Evolutionary conservation across 2,113 vertebrate species (phyloP).

Genomic region (Ondatra zibethicus): DNA sequence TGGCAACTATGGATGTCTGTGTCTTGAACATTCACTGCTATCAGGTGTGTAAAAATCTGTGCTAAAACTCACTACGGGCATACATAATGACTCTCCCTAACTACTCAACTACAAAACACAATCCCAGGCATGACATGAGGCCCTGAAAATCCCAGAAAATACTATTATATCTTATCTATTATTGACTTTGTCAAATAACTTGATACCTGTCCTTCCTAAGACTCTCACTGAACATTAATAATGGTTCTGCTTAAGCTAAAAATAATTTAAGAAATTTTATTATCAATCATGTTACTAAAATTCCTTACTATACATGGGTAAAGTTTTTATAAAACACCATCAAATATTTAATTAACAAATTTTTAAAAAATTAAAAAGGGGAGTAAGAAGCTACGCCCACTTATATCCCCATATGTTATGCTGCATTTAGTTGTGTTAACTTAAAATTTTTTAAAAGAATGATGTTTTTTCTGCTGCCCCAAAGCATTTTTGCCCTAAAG

Average conservation of each 20-base stretch:
- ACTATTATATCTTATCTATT: not conserved
- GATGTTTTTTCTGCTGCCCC: not conserved
- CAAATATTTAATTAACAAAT: not conserved
- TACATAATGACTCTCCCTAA: not conserved
- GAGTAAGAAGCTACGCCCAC: not conserved
- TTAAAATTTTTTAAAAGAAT: not conserved
- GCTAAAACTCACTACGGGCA: not conserved
- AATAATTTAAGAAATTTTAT: not conserved
- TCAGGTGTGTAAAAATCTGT: no score
- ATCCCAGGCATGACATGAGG: not conserved
- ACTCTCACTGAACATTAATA: not conserved
- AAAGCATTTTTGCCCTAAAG: not conserved
- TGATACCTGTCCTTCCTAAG: not conserved
- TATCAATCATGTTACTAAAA: not conserved
- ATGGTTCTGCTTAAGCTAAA: not conserved
- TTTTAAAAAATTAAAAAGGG: not conserved
- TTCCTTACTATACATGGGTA: not conserved
- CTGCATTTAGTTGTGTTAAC: not conserved
- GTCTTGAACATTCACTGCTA: no score
- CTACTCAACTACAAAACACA: not conserved
- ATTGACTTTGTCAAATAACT: not conserved
- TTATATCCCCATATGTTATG: not conserved
- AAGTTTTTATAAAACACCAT: not conserved
- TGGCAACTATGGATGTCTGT: no score
- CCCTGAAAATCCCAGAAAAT: not conserved